Conservation (phyloP, 2,113 vertebrate genomes). For the Coturnix japonica region DNA sequence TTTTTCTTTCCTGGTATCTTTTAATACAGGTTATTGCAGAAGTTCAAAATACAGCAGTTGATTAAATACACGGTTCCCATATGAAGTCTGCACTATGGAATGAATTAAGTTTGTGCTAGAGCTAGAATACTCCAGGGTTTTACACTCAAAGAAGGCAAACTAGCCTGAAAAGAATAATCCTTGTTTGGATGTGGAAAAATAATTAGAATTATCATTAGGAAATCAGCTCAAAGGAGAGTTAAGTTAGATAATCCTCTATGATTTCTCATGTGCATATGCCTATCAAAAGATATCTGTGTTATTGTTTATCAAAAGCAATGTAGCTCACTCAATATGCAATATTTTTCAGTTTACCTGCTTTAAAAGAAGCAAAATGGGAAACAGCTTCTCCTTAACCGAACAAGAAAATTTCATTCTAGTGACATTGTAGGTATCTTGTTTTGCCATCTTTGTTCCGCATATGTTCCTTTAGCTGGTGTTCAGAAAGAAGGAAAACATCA, state of each 20-base stretch:
- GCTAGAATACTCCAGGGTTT: background rate
- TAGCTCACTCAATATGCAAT: background rate
- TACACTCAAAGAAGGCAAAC: conserved; percentile 13
- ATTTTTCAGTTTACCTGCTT: conserved; percentile 18
- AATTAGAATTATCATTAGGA: conserved; percentile 23
- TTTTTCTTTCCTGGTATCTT: background rate
- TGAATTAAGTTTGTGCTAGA: conserved; percentile 36
- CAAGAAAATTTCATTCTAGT: background rate
- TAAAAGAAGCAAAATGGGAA: background rate
- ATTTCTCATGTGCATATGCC: background rate
- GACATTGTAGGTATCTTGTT: background rate
- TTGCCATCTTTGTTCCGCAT: background rate
- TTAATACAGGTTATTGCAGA: conserved; percentile 33
- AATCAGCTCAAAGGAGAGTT: background rate
- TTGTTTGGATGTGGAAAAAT: conserved; percentile 27
- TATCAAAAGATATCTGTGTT: conserved; percentile 16
- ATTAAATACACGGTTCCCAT: conserved; percentile 12
- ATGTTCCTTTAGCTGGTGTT: background rate
- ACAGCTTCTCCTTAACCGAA: background rate
- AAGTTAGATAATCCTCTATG: background rate
- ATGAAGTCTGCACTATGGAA: conserved; percentile 20
- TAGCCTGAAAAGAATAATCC: conserved; percentile 20
- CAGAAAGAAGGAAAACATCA: background rate
- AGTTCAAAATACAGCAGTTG: background rate
- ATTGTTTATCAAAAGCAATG: conserved; percentile 13